A percentile compares a stretch with the other conserved stretches of the same genome.
Evolutionary conservation across 1,140 invertebrate genomes (phyloP).

Genomic region (Pseudomyrmex cubaensis): DNA sequence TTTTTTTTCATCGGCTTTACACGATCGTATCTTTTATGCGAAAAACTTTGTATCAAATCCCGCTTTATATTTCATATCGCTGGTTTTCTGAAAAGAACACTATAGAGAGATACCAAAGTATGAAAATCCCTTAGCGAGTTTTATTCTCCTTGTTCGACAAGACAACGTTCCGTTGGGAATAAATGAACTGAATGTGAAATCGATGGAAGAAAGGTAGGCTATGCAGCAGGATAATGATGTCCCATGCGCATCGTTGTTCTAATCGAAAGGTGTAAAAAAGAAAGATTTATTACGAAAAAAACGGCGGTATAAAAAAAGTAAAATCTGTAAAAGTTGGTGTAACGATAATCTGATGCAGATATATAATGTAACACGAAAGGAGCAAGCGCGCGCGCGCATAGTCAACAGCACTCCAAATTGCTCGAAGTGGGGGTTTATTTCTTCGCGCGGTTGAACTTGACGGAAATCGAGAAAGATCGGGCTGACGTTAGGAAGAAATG

Average conservation of each 20-base stretch:
- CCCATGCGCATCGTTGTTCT: not conserved
- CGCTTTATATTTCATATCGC: not conserved
- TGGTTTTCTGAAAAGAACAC: not conserved
- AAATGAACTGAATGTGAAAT: constrained; percentile 10
- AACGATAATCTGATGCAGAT: not conserved
- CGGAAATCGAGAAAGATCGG: not conserved
- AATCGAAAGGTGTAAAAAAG: not conserved
- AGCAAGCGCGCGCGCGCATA: not conserved
- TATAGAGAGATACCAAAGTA: not conserved
- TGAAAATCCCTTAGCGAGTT: not conserved
- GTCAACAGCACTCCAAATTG: not conserved
- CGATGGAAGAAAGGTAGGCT: not conserved
- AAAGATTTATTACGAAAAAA: not conserved
- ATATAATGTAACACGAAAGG: not conserved
- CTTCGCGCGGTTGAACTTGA: constrained; percentile 18
- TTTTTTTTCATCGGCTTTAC: not conserved
- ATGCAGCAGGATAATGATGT: not conserved
- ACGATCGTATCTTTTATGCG: not conserved
- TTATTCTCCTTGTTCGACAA: not conserved
- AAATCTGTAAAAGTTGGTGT: too few relatives aligned
- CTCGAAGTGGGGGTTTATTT: constrained; percentile 12
- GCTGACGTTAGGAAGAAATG: constrained; percentile 27
- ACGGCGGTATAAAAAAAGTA: not conserved
- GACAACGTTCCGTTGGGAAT: not conserved
- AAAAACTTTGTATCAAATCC: not conserved